phyloP scores from a whole-genome alignment of 1,140 invertebrate genomes.

The Hylaeus volcanicus region DNA sequence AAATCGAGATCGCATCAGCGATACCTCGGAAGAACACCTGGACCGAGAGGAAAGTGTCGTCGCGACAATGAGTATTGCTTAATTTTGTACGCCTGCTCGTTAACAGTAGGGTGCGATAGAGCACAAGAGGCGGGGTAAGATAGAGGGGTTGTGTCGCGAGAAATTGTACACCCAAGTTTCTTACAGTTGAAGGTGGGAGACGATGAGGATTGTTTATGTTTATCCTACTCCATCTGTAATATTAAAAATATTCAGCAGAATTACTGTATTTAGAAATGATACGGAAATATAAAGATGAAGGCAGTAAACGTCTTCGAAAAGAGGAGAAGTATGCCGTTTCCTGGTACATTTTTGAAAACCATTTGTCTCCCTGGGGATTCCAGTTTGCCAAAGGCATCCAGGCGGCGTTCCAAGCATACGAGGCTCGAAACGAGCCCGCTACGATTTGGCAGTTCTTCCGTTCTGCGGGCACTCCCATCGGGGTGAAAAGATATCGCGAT shows the following conservation, averaged over 20 bases:
- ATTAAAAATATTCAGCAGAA: too few relatives aligned
- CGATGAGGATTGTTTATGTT: too few relatives aligned
- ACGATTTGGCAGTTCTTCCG: constrained; percentile 60
- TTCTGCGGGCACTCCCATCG: constrained; percentile 45
- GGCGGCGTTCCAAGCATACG: constrained; percentile 48
- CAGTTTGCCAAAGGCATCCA: constrained; percentile 44
- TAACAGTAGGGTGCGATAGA: too few relatives aligned
- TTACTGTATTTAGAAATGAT: too few relatives aligned
- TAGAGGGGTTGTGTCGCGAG: too few relatives aligned
- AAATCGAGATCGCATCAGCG: neutral
- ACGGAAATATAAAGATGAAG: neutral
- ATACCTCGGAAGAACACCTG: neutral
- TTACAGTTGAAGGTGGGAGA: too few relatives aligned
- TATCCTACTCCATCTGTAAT: too few relatives aligned
- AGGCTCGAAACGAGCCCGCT: constrained; percentile 28
- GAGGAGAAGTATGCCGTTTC: neutral
- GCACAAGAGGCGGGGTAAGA: too few relatives aligned
- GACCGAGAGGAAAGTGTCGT: neutral
- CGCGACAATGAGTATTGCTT: too few relatives aligned
- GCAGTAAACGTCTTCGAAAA: neutral
- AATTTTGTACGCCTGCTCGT: too few relatives aligned
- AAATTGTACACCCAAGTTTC: too few relatives aligned
- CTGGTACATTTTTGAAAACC: constrained; percentile 43
- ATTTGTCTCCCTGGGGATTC: constrained; percentile 6
- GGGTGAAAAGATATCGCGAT: constrained; percentile 67